Conservation (phyloP, 2,113 vertebrate species). For the Vulpes ferrilata region DNA sequence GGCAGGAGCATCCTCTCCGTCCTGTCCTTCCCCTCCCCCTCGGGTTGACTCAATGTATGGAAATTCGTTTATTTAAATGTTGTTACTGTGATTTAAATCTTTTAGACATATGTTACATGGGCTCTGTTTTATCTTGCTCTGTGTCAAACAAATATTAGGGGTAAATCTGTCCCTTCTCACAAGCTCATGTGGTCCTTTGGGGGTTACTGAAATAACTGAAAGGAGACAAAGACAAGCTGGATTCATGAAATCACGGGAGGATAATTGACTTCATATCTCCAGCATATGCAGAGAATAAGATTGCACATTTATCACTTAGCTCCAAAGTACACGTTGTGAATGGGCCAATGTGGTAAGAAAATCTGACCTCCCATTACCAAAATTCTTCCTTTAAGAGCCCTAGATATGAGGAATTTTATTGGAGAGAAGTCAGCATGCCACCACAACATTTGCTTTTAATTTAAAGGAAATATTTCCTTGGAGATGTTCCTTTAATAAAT, state of each 20-base stretch:
- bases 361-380: background rate
- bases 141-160: background rate
- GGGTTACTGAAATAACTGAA: background rate
- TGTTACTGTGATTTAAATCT: background rate
- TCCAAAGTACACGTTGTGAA: background rate
- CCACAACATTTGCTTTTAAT: background rate
- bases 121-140: background rate
- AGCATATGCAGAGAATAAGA: background rate
- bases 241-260: background rate
- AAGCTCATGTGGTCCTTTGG: background rate
- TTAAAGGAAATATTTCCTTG: background rate
- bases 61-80: background rate
- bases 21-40: too few species aligned
- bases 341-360: background rate
- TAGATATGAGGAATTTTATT: background rate
- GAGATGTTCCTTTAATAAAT: background rate
- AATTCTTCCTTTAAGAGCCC: background rate
- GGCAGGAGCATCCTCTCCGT: too few species aligned
- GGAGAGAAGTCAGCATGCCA: background rate
- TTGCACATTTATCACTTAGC: background rate
- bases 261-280: background rate
- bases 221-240: background rate
- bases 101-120: background rate
- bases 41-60: background rate
- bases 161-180: background rate